Evolutionary conservation across 2,888 invertebrate genomes (phyloP), one percentile per base, ranked within the genome.

Genomic region (Amblyjoppa proteus): DNA sequence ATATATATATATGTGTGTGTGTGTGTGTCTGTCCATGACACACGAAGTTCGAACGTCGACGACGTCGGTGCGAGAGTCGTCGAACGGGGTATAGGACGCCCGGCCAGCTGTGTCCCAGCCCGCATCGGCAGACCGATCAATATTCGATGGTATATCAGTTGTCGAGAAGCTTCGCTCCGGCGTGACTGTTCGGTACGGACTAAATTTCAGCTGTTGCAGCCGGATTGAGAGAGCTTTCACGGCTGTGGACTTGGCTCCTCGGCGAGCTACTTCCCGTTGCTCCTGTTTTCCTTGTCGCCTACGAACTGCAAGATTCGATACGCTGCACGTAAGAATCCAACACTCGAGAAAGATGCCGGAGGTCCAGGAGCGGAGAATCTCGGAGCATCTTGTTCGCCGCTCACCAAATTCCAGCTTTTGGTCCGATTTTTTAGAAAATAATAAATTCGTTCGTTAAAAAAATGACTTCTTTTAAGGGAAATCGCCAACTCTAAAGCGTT

Each of bases 191-290:
- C 69, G 31, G 45, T n/a, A 49, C 11, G 83, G 88, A 87, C 89
- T 73, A 89, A 88, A 89, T 87, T 89, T 89, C 83, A 86, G 85
- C 89, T 69, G 84, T 80, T 84, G 86, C 87, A 66, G 64, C 20
- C 11, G 51, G 31, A 45, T 45, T 11, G 16, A 45, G 45, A 56
- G 20, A 49, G 61, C 61, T 31, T 41, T 16, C 5, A 83, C 88
- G 90, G 90, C 89, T 89, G 85, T 87, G 84, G 78, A 66, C 81
- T 87, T 87, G 87, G 78, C 53, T 71, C 82, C 78, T 70, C 84
- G 85, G 53, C 74, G 83, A 66, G 31, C 31, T 81, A 78, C 68
- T 75, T 84, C 77, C 81, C 77, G 77, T 81, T 49, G 20, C 78
- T 69, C 51, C 38, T 64, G 71, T 66, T n/a, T 66, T 56, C 45